A percentile compares a stretch with the other conserved stretches of the same genome.
Evolutionary conservation across 2,888 invertebrate species (phyloP).

Genomic region (Heteromurus nitidus): DNA sequence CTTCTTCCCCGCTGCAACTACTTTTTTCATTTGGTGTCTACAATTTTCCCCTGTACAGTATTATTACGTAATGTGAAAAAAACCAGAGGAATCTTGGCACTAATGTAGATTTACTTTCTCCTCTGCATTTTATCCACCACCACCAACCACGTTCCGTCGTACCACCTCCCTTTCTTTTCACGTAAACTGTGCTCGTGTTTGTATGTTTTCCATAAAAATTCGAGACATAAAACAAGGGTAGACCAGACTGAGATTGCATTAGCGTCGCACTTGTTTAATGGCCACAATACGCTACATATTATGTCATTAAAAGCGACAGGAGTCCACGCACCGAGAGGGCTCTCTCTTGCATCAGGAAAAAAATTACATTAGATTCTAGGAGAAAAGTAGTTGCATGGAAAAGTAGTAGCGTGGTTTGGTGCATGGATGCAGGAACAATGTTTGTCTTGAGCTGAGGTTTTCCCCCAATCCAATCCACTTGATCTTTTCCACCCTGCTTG

Average conservation of each 20-base stretch:
- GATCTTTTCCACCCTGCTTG: background rate
- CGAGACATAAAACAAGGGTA: background rate
- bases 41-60: background rate
- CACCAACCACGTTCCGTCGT: slow-evolving; percentile 12
- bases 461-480: slow-evolving; percentile 19
- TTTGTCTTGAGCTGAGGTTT: too few species aligned
- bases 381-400: background rate
- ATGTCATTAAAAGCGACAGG: slow-evolving; percentile 53
- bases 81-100: slow-evolving; percentile 57
- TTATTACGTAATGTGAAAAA: slow-evolving; percentile 58
- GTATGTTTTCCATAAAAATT: background rate
- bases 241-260: slow-evolving; percentile 3
- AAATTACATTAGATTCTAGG: slow-evolving; percentile 22
- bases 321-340: slow-evolving; percentile 6
- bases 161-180: background rate
- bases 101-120: slow-evolving; percentile 60
- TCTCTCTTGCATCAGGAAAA: background rate
- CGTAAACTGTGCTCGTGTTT: background rate
- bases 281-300: slow-evolving; percentile 23
- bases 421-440: too few species aligned
- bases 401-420: too few species aligned
- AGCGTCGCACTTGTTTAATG: slow-evolving; percentile 37
- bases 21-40: slow-evolving; percentile 6
- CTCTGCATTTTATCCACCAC: slow-evolving; percentile 31
- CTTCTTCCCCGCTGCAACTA: background rate